Conservation (phyloP, 1,140 invertebrate species). For the Drosophila littoralis region DNA sequence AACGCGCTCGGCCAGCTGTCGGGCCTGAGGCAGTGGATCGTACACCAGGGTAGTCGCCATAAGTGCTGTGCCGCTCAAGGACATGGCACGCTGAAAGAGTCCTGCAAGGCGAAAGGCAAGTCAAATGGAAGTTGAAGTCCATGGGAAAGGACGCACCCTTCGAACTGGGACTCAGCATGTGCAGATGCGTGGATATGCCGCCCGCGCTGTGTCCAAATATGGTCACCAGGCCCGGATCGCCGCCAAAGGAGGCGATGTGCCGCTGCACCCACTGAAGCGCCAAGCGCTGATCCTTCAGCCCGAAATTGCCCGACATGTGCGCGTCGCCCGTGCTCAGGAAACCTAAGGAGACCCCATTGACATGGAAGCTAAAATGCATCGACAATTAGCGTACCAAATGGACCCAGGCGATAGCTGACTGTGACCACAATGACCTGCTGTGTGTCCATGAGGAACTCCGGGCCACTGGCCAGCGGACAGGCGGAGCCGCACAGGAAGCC, state of each 20-base stretch:
- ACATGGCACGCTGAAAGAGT: constrained; percentile 85
- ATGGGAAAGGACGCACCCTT: constrained; percentile 67
- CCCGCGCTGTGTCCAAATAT: constrained; percentile 91
- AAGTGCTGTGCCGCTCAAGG: constrained; percentile 86
- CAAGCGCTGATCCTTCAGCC: constrained; percentile 76
- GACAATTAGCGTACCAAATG: constrained; percentile 66
- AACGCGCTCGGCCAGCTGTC: constrained; percentile 44
- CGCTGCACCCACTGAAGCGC: constrained; percentile 70
- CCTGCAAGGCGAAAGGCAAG: constrained; percentile 8
- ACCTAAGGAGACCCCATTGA: constrained; percentile 24
- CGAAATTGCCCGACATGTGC: constrained; percentile 85
- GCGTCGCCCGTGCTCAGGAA: constrained; percentile 81
- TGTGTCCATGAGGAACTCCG: constrained; percentile 84
- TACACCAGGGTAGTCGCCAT: constrained; percentile 84
- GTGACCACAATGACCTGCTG: constrained; percentile 86
- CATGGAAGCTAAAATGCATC: neutral
- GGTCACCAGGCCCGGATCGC: constrained; percentile 89
- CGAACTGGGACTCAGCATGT: constrained; percentile 54
- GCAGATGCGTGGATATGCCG: constrained; percentile 85
- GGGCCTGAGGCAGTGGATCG: constrained; percentile 84
- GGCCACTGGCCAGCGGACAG: constrained; percentile 64
- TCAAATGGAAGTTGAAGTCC: constrained; percentile 44
- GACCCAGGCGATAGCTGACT: constrained; percentile 86
- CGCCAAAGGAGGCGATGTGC: constrained; percentile 87
- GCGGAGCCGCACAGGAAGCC: constrained; percentile 84